Base-by-base conservation (phyloP, 1,140 invertebrate species). In the Daktulosphaira vitifoliae region DNA sequence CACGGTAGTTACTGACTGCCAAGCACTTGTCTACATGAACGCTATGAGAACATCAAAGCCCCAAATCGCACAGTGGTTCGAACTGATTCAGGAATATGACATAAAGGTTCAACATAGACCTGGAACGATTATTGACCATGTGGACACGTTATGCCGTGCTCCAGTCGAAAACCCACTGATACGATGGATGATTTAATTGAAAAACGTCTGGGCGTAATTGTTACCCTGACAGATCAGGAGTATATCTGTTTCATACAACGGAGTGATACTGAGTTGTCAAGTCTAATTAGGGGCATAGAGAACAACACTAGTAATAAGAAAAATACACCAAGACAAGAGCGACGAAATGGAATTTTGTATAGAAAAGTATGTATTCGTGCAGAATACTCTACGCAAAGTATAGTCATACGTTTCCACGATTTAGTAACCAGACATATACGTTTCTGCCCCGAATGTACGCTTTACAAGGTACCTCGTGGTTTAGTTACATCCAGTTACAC, bases 61-160 rank as follows among this genome's bases (percentile, higher is more conserved):
- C 0, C 67, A 53, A 8, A 65, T 71, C 0, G 71, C 70, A 9
- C 44, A 73, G 6, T 77, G 74, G 75, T 72, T 70, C 68, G 26
- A 75, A 2, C 15, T 67, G 9, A 46, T 73, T 11, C 69, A 71
- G 48, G 72, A 73, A 29, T 73, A 68, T 56, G 66, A 68, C 20
- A 71, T 62, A 15, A 13, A 37, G 2, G 65, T 73, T n/a, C 69
- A 72, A 39, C 70, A 74, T 49, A 18, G 71, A 1, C 51, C 72
- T 2, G 72, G 71, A 0, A 37, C 11, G 0, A 53, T 49, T 23
- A 75, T 75, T 69, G 49, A 38, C 18, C 74, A 76, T 51, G 71
- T 70, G 2, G 74, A 78, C 68, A 73, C 75, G 0, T 65, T 76
- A 3, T 76, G 74, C 49, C 56, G 73, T 1, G 48, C 22, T 11